Evolutionary conservation across 2,888 invertebrate genomes (phyloP), one percentile per base, ranked within the genome.

Genomic region (Orchesella flavescens): DNA sequence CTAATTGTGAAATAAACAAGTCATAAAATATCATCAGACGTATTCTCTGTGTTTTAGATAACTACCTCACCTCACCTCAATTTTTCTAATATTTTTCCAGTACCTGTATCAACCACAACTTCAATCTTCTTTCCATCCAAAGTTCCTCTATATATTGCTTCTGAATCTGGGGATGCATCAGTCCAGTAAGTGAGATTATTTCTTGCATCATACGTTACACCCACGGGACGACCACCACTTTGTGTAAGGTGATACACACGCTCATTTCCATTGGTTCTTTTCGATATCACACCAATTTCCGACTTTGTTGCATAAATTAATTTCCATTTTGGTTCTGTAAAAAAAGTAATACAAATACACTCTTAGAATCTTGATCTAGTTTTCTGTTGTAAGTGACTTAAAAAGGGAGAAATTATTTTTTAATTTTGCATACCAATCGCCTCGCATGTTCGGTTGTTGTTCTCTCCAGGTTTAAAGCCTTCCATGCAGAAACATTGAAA

Each of bases 151-250:
- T 93, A 92, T 86, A 96, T 94, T 12, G 93, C 92, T 89, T 95
- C 94, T n/a, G 93, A 92, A 1, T 93, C 94, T 4, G 92, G 90
- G 1, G 93, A 92, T 0, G 94, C 92, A 88, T 95, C 94, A 4
- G 95, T 94, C 96, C 96, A 96, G 89, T 95, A 96, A 43, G 95
- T 90, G 86, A 93, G 91, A 1, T 91, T 91, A 0, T 94, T 94
- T 15, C 75, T 49, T 1, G 88, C 87, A 89, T 96, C 95, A 87
- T 92, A 93, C 0, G 94, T 91, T 0, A 96, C 93, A 0, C 94
- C 95, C 7, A 93, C 92, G 0, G 92, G 93, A 85, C 93, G 92
- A 57, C 92, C 92, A 34, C 93, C 89, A 85, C 92, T 91, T 46
- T 82, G 73, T 0, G 83, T 79, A 19, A 84, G 12, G 21, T 61